phyloP scores from a whole-genome alignment of 2,113 vertebrate species.

The Uria lomvia region DNA sequence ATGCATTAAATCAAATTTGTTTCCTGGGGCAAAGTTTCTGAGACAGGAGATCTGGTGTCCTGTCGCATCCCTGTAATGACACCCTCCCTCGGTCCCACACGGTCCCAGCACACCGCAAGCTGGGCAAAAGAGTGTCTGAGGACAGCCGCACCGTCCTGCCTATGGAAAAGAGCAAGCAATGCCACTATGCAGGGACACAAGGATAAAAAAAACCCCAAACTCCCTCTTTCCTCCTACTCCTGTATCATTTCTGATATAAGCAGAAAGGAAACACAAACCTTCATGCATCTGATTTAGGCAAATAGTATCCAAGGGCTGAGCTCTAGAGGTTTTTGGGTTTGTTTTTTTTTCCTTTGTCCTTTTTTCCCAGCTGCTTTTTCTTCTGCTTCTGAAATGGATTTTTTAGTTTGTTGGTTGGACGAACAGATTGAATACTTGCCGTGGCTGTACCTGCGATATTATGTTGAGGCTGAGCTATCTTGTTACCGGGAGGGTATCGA shows the following conservation, averaged over 20 bases:
- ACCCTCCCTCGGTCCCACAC: not conserved
- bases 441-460: not conserved
- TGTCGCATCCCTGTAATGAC: not conserved
- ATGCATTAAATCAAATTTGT: not conserved
- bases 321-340: not conserved
- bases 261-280: not conserved
- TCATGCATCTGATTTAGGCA: not conserved
- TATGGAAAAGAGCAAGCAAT: not conserved
- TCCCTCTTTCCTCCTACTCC: not conserved
- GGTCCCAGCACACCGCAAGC: accelerated
- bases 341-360: not conserved
- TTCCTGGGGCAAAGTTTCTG: not conserved
- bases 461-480: not conserved
- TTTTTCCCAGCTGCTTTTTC: not conserved
- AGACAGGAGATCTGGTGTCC: not conserved
- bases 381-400: not conserved
- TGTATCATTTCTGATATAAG: not conserved
- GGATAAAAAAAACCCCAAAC: not conserved
- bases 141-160: not conserved
- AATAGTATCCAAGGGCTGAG: not conserved
- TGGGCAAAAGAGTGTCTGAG: not conserved
- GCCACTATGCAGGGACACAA: too few relatives aligned
- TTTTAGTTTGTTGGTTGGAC: not conserved
- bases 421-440: not conserved
- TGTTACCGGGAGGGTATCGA: not conserved